Evolutionary conservation across 1,140 invertebrate species (phyloP), one percentile per base, ranked within the genome.

Genomic region (Cardiocondyla obscurior): DNA sequence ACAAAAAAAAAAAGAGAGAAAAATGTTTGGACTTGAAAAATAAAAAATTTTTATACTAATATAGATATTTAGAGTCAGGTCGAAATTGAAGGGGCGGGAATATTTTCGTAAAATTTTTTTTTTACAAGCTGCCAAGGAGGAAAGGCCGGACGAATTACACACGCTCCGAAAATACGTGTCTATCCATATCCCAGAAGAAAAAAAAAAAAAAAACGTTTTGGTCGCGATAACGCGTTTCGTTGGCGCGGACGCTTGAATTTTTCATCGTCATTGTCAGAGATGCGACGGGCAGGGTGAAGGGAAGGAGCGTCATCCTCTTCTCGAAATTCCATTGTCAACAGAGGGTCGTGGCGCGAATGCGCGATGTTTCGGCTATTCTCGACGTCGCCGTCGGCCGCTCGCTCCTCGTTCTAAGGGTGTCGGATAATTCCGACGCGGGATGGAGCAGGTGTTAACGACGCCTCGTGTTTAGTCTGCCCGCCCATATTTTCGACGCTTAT

Each of bases 391-490:
- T 16, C 33, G 51, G 55, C 12, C 44, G 12, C n/a, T 28, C 12
- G 73, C 42, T 57, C 14, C 46, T n/a, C 67, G 53, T n/a, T 30
- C 16, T 86, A 88, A 82, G 86, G 70, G 81, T 28, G 53, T n/a
- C 70, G 62, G 79, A 88, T 88, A 86, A 89, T 89, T 83, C 87
- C 81, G 57, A 89, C 85, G 58, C 58, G 92, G 90, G 89, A 90
- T 88, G 84, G 83, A 90, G 90, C 92, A 92, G 92, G 92, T 93
- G 92, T 91, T 91, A 93, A 93, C 90, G 89, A 89, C 90, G 87
- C 70, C 57, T 57, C 86, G 86, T 88, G 67, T 88, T 88, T 88
- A 88, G 86, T 73, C 42, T 76, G 72, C 60, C 46, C 72, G 74
- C 69, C 69, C 86, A 86, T 90, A 90, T 90, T 90, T 90, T 90